Conservation (phyloP, 2,797 vertebrate genomes). For the Eulemur coronatus region DNA sequence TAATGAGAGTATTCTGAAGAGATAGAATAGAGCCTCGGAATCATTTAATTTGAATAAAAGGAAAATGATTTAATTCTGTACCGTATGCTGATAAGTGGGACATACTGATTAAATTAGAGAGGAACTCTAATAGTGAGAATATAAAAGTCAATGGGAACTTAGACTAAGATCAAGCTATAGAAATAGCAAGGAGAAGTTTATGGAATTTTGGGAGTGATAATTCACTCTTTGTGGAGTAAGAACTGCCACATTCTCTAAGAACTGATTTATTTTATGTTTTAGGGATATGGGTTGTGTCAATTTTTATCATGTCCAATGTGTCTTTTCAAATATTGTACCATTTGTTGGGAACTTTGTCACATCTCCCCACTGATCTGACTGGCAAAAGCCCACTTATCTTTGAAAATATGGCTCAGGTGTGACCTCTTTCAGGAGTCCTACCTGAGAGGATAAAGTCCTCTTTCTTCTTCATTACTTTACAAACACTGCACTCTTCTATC, state of each 20-base stretch:
- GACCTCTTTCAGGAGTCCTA: background rate
- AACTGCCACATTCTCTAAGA: background rate
- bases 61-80: slow-evolving; percentile 37
- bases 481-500: background rate
- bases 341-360: slow-evolving; percentile 40
- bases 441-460: background rate
- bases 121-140: background rate
- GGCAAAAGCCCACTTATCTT: background rate
- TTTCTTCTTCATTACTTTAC: background rate
- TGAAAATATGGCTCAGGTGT: background rate
- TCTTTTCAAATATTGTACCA: slow-evolving; percentile 10
- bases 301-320: slow-evolving; percentile 29
- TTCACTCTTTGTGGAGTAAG: background rate
- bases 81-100: background rate
- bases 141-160: background rate
- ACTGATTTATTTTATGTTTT: slow-evolving; percentile 40
- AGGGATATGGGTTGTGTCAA: background rate
- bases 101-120: background rate
- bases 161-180: background rate
- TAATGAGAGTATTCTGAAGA: slow-evolving; percentile 21
- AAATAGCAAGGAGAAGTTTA: background rate
- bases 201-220: background rate
- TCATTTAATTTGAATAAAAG: slow-evolving; percentile 11
- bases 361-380: background rate
- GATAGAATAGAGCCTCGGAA: background rate